Evolutionary conservation across 1,140 invertebrate genomes (phyloP).

Genomic region (Geopemphigus sp.): DNA sequence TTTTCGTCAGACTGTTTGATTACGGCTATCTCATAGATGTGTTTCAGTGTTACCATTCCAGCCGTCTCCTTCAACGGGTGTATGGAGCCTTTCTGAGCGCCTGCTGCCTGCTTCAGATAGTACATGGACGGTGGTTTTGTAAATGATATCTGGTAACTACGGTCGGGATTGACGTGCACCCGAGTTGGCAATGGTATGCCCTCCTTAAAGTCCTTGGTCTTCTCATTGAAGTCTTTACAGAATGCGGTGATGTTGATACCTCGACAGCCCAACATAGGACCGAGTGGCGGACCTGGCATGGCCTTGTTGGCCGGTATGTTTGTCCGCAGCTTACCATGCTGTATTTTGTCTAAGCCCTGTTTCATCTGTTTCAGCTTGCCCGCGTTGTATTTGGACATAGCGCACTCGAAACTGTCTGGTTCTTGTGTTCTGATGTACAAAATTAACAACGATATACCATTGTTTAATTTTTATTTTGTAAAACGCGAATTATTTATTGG

Average conservation of each 20-base stretch:
- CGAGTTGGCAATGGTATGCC: slow-evolving; percentile 87
- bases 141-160: slow-evolving; percentile 80
- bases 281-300: slow-evolving; percentile 81
- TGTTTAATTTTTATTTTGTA: too few relatives aligned
- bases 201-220: slow-evolving; percentile 86
- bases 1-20: slow-evolving; percentile 87
- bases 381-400: slow-evolving; percentile 33
- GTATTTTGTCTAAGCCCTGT: slow-evolving; percentile 69
- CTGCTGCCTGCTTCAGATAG: slow-evolving; percentile 93
- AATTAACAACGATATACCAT: too few relatives aligned
- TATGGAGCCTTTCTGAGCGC: slow-evolving; percentile 80
- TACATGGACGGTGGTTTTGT: slow-evolving; percentile 81
- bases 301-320: slow-evolving; percentile 86
- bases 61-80: slow-evolving; percentile 70
- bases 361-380: slow-evolving; percentile 65
- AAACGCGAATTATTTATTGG: too few relatives aligned
- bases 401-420: too few relatives aligned
- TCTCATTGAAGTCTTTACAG: slow-evolving; percentile 97
- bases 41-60: slow-evolving; percentile 92
- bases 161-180: slow-evolving; percentile 77
- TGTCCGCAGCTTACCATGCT: slow-evolving; percentile 71
- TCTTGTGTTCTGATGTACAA: too few relatives aligned
- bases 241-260: slow-evolving; percentile 94
- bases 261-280: slow-evolving; percentile 86
- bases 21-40: slow-evolving; percentile 97